A percentile compares a stretch with the other conserved stretches of the same genome.
These are phyloP conservation scores for Siniperca obscura DNA, from an alignment of 2,797 vertebrate genomes.

Conservation along the genomic window DNA sequence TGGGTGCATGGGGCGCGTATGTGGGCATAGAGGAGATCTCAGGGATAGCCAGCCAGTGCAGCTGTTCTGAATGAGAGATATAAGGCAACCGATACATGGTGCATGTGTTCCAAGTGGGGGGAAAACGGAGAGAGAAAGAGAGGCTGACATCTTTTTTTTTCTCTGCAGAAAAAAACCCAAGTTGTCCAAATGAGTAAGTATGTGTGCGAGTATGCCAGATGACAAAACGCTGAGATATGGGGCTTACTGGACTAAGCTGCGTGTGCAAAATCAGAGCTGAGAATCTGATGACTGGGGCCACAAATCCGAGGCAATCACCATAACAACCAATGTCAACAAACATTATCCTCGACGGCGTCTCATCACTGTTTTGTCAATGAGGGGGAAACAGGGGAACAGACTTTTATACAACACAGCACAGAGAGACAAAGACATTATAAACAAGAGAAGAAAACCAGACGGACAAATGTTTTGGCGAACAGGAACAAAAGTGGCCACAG, in stretches of 20 bases:
- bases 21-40: constrained; percentile 74
- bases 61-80: constrained; percentile 82
- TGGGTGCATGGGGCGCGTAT: constrained; percentile 33
- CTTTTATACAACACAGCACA: constrained; percentile 4
- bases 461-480: constrained; percentile 59
- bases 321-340: constrained; percentile 62
- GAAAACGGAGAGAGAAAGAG: constrained; percentile 20
- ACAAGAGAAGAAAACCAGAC: constrained; percentile 7
- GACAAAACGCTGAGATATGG: constrained; percentile 65
- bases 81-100: constrained; percentile 68
- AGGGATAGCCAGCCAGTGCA: constrained; percentile 76
- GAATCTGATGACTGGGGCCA: constrained; percentile 52
- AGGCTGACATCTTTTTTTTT: constrained; percentile 30
- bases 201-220: constrained; percentile 41
- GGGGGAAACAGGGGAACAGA: constrained; percentile 13
- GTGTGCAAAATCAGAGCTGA: constrained; percentile 45
- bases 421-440: constrained; percentile 17
- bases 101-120: constrained; percentile 69
- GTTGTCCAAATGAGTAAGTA: constrained; percentile 42
- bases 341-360: constrained; percentile 17
- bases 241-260: constrained; percentile 45
- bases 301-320: constrained; percentile 51
- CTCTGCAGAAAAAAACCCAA: constrained; percentile 37
- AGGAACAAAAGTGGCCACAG: constrained; percentile 62
- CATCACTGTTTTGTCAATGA: constrained; percentile 27